These are phyloP conservation scores for Papilio aristodemus DNA, from an alignment of 1,140 invertebrate genomes.

Conservation along the genomic window DNA sequence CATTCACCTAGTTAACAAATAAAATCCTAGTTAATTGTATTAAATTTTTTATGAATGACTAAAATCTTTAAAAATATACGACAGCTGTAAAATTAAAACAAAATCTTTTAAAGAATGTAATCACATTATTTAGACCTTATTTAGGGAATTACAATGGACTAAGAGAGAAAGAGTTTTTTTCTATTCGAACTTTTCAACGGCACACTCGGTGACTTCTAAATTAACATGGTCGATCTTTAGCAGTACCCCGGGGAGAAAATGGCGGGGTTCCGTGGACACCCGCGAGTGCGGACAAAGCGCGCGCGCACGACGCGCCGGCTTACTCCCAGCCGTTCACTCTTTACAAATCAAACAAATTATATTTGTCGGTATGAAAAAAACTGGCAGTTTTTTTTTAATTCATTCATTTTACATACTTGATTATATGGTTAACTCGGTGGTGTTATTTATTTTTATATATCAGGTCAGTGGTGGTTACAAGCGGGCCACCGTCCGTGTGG, in stretches of 20 bases:
- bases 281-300: slow-evolving; percentile 69
- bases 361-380: slow-evolving; percentile 54
- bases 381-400: slow-evolving; percentile 32
- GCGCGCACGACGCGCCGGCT: slow-evolving; percentile 51
- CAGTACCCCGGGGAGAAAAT: slow-evolving; percentile 72
- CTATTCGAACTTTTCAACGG: slow-evolving; percentile 58
- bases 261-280: slow-evolving; percentile 69
- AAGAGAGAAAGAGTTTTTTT: slow-evolving; percentile 48
- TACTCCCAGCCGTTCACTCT: slow-evolving; percentile 67
- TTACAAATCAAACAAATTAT: slow-evolving; percentile 79
- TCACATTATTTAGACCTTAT: slow-evolving; percentile 8
- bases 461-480: no score
- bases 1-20: neutral
- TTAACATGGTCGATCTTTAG: slow-evolving; percentile 73
- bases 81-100: slow-evolving; percentile 3
- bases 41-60: neutral
- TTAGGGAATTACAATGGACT: slow-evolving; percentile 41
- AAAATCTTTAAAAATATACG: neutral
- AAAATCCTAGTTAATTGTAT: neutral
- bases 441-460: slow-evolving; percentile 28
- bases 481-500: no score
- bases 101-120: slow-evolving; percentile 1
- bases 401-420: slow-evolving; percentile 31
- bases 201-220: slow-evolving; percentile 69
- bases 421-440: slow-evolving; percentile 29